Evolutionary conservation across 2,113 vertebrate species (phyloP).

Genomic region (Formicarius rufipectus): DNA sequence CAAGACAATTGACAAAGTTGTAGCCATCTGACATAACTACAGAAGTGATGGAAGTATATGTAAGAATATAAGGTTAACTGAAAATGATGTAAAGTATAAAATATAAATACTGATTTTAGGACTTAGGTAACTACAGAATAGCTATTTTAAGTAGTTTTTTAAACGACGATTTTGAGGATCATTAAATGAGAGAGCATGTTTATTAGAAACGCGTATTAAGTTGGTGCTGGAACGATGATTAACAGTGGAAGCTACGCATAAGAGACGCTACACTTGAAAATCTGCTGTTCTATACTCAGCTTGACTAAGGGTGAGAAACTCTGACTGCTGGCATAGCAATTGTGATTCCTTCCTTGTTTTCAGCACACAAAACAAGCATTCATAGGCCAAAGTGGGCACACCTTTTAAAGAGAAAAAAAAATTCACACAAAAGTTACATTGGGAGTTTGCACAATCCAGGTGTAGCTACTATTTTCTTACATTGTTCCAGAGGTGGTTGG

Average conservation of each 20-base stretch:
- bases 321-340: constrained; percentile 25
- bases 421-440: constrained; percentile 24
- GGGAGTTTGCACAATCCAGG: not conserved
- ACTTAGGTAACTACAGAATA: constrained; percentile 14
- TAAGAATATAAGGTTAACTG: constrained; percentile 40
- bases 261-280: constrained; percentile 8
- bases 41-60: constrained; percentile 11
- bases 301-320: constrained; percentile 49
- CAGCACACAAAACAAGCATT: constrained; percentile 34
- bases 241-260: constrained; percentile 35
- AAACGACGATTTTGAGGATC: constrained; percentile 9
- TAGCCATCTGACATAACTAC: constrained; percentile 21
- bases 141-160: constrained; percentile 35
- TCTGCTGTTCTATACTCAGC: constrained; percentile 56
- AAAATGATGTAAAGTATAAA: constrained; percentile 22
- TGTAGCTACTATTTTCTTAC: constrained; percentile 68
- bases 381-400: constrained; percentile 35
- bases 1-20: not conserved
- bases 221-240: constrained; percentile 24
- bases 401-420: constrained; percentile 47
- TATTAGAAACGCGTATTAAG: constrained; percentile 54
- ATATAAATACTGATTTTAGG: constrained; percentile 32
- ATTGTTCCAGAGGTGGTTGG: constrained; percentile 92
- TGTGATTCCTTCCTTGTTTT: constrained; percentile 59
- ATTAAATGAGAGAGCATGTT: constrained; percentile 53